Evolutionary conservation across 2,797 vertebrate species (phyloP).

Genomic region (Pristis pectinata): DNA sequence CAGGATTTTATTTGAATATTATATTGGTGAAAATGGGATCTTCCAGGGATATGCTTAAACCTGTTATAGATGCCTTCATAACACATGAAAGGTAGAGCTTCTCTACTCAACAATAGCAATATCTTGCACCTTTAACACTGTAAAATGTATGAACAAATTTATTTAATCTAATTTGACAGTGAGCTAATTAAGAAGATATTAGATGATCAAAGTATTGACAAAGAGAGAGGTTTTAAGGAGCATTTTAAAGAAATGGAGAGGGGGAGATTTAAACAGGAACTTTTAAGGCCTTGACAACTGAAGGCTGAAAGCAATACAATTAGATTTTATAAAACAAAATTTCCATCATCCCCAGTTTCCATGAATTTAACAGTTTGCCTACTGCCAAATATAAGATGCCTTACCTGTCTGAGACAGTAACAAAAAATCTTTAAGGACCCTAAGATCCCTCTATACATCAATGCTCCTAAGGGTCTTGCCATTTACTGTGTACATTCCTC

Average conservation of each 20-base stretch:
- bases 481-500: too few relatives aligned
- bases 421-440: too few relatives aligned
- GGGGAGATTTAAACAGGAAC: background rate
- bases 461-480: too few relatives aligned
- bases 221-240: background rate
- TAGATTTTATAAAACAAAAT: too few relatives aligned
- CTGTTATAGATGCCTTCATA: background rate
- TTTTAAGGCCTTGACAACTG: background rate
- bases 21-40: background rate
- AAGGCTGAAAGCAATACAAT: background rate
- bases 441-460: too few relatives aligned
- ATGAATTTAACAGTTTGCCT: too few relatives aligned
- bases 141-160: background rate
- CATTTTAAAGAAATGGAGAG: background rate
- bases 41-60: background rate
- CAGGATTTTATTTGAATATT: background rate
- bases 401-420: too few relatives aligned
- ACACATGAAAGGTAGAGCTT: background rate
- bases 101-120: background rate
- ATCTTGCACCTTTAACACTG: background rate
- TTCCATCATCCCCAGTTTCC: too few relatives aligned
- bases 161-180: background rate
- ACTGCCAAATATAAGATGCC: too few relatives aligned
- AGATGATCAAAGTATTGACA: too few relatives aligned
- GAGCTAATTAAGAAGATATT: background rate